Percentiles rank a stretch among this genome's conserved stretches.
These are phyloP conservation scores for Andrena minutula DNA, from an alignment of 2,888 invertebrate species.

Conservation along the genomic window DNA sequence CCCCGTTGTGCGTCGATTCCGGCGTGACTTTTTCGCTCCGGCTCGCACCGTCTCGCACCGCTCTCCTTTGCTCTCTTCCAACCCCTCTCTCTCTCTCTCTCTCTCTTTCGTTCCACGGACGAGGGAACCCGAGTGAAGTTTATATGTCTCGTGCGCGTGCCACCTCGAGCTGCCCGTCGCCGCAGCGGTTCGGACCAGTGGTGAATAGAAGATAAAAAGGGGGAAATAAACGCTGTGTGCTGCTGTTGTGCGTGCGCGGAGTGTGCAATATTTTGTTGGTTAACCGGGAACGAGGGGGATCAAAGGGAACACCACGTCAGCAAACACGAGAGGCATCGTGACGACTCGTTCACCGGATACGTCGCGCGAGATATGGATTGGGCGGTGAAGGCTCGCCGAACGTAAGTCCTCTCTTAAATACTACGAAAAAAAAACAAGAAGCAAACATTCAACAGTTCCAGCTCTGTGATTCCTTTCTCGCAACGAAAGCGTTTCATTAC, in stretches of 20 bases:
- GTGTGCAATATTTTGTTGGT: conserved; percentile 65
- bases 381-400: conserved; percentile 84
- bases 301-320: conserved; percentile 34
- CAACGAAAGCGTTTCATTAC: too few relatives aligned
- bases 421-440: too few relatives aligned
- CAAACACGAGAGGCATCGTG: conserved; percentile 71
- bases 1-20: conserved; percentile 50
- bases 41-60: conserved; percentile 27
- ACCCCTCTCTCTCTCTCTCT: not conserved
- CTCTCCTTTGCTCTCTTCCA: conserved; percentile 9
- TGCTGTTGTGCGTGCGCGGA: conserved; percentile 64
- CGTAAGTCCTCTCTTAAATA: conserved; percentile 78
- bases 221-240: conserved; percentile 50
- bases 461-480: too few relatives aligned
- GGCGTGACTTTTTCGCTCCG: conserved; percentile 55
- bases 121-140: conserved; percentile 12
- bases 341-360: conserved; percentile 77
- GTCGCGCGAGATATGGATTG: conserved; percentile 84
- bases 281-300: conserved; percentile 20
- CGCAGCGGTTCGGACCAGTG: conserved; percentile 61
- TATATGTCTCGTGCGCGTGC: conserved; percentile 68
- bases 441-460: too few relatives aligned
- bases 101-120: not conserved
- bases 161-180: conserved; percentile 42
- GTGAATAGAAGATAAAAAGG: conserved; percentile 41